Evolutionary conservation across 2,797 vertebrate species (phyloP), one percentile per base, ranked within the genome.

Genomic region (Pipistrellus nathusii): DNA sequence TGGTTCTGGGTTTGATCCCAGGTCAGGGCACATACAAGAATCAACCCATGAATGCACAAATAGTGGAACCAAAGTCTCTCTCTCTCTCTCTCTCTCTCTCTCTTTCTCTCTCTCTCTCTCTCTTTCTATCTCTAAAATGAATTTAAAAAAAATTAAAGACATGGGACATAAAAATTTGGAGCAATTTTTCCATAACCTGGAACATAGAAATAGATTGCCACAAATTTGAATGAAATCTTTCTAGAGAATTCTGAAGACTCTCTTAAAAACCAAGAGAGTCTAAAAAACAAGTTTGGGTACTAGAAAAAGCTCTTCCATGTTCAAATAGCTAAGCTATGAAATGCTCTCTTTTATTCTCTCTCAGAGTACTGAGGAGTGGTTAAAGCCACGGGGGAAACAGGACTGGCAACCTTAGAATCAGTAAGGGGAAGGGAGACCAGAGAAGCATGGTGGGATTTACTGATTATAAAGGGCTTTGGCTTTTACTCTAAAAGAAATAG

Each of bases 401-500:
- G 48, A 57, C 57, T 51, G 46, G 32, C 14, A 66, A 30, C 12
- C 51, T n/a, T 78, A 64, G 71, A 88, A 41, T 57, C 38, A 8
- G 9, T 64, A 73, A 93, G 13, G 13, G 27, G 57, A 82, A 27
- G 0, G n/a, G 25, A 72, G 9, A 51, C 30, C 55, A 78, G 64
- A 66, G 51, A 88, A 51, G 35, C 55, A 59, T 27, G 1, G n/a
- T 18, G 62, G 8, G 51, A 12, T 15, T 20, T 38, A 38, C 30
- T 6, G n/a, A 57, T 48, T 76, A 2, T 32, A 62, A 86, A 69
- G 48, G 57, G 66, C 23, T 72, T 80, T 64, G 13, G 21, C 10
- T 87, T 84, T 90, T 84, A 59, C 8, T 73, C 55, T 59, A 44
- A 84, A 38, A 93, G 18, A 91, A 68, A 68, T 27, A 64, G 27